Evolutionary conservation across 2,113 vertebrate genomes (phyloP).

Genomic region (Muntiacus reevesi): DNA sequence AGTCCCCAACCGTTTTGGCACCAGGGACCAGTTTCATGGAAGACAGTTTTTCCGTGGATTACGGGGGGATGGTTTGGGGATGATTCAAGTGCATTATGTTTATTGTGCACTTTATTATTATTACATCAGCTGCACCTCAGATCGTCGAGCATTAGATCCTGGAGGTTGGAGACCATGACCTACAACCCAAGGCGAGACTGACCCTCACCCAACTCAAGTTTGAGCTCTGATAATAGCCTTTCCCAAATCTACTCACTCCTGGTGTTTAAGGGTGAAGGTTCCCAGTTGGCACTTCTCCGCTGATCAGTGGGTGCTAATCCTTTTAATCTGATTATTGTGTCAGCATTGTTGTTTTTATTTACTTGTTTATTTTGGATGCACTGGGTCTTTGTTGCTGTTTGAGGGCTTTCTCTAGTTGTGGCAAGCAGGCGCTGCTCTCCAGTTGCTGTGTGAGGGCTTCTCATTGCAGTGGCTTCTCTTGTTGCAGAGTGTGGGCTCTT

Average conservation of each 20-base stretch:
- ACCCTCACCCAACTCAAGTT: not conserved
- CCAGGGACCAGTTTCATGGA: not conserved
- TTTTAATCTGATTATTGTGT: not conserved
- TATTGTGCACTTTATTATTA: not conserved
- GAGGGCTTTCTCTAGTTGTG: not conserved
- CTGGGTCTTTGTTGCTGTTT: not conserved
- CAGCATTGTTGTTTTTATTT: not conserved
- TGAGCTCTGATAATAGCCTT: not conserved
- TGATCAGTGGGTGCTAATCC: not conserved
- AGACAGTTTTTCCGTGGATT: not conserved
- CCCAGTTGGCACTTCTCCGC: not conserved
- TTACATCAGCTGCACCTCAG: not conserved
- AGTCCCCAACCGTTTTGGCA: not conserved
- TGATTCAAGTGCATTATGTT: not conserved
- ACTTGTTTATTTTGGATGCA: not conserved
- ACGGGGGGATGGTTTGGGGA: not conserved
- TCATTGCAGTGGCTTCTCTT: not conserved
- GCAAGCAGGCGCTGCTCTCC: not conserved
- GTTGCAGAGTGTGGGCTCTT: not conserved
- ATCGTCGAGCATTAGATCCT: not conserved
- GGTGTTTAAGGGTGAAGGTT: not conserved
- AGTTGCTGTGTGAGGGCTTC: not conserved
- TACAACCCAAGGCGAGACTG: not conserved
- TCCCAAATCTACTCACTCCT: not conserved
- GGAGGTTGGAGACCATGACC: not conserved